Percentiles rank a stretch among this genome's conserved stretches.
These are phyloP conservation scores for Natrix natrix DNA, from an alignment of 2,797 vertebrate genomes.

Conservation along the genomic window DNA sequence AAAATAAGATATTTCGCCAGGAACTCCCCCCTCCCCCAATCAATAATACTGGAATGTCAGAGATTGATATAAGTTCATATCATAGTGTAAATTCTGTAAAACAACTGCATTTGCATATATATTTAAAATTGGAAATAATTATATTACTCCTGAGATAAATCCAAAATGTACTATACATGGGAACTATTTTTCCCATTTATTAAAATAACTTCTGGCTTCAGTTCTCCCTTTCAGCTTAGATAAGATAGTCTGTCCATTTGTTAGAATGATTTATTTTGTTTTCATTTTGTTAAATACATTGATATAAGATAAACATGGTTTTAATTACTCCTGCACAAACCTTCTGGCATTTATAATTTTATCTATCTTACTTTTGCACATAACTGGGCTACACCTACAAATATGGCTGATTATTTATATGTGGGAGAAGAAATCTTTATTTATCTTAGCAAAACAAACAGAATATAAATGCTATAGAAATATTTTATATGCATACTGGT, in stretches of 20 bases:
- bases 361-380: constrained; percentile 3
- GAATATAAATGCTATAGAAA: constrained; percentile 4
- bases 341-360: background rate
- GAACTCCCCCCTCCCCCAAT: background rate
- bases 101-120: background rate
- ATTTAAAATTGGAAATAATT: background rate
- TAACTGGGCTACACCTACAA: background rate
- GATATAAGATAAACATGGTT: background rate
- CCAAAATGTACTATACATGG: background rate
- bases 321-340: background rate
- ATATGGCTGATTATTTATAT: background rate
- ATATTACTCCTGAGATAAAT: background rate
- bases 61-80: background rate
- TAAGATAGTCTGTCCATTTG: background rate
- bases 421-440: background rate
- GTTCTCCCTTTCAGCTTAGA: background rate
- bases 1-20: background rate
- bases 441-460: background rate
- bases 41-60: background rate
- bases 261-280: background rate
- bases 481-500: background rate
- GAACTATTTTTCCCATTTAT: background rate
- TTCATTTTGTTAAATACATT: background rate
- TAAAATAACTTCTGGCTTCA: background rate
- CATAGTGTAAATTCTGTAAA: background rate